Conservation (phyloP, 2,888 invertebrate species). For the Gymnoscelis rufifasciata region DNA sequence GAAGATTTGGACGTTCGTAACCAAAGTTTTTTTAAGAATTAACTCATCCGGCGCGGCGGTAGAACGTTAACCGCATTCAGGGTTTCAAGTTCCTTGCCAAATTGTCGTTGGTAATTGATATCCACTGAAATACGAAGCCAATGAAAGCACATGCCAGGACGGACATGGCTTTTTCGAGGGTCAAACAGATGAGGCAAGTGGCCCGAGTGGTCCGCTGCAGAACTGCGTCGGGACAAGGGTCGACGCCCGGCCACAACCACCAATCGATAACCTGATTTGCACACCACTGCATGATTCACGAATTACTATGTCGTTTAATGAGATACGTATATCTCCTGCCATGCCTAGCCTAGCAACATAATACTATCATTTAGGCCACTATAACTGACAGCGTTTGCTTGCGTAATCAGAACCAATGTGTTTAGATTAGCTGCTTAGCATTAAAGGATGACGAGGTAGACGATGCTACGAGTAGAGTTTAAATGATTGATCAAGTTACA, state of each 20-base stretch:
- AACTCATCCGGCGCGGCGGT: neutral
- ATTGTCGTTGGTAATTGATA: slow-evolving; percentile 15
- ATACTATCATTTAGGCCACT: slow-evolving; percentile 25
- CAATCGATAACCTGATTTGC: slow-evolving; percentile 75
- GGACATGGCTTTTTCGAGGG: slow-evolving; percentile 31
- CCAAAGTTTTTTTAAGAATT: slow-evolving; percentile 2
- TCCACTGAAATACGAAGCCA: slow-evolving; percentile 17
- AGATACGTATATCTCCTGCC: slow-evolving; percentile 16
- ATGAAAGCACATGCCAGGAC: slow-evolving; percentile 18
- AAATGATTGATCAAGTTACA: slow-evolving; percentile 16
- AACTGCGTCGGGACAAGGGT: slow-evolving; percentile 47
- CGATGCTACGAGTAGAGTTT: slow-evolving; percentile 11
- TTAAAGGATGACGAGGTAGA: slow-evolving; percentile 17
- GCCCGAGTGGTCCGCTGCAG: slow-evolving; percentile 21
- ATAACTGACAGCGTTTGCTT: slow-evolving; percentile 24
- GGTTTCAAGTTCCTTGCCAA: slow-evolving; percentile 13
- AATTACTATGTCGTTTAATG: slow-evolving; percentile 39
- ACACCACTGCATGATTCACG: slow-evolving; percentile 53
- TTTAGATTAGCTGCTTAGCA: slow-evolving; percentile 20
- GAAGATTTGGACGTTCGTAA: neutral
- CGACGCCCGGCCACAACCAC: slow-evolving; percentile 62
- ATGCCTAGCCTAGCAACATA: slow-evolving; percentile 11
- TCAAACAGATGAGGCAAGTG: slow-evolving; percentile 27
- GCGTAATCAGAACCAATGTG: slow-evolving; percentile 27
- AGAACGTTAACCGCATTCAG: slow-evolving; percentile 16